Evolutionary conservation across 2,797 vertebrate genomes (phyloP).

Genomic region (Echiichthys vipera): DNA sequence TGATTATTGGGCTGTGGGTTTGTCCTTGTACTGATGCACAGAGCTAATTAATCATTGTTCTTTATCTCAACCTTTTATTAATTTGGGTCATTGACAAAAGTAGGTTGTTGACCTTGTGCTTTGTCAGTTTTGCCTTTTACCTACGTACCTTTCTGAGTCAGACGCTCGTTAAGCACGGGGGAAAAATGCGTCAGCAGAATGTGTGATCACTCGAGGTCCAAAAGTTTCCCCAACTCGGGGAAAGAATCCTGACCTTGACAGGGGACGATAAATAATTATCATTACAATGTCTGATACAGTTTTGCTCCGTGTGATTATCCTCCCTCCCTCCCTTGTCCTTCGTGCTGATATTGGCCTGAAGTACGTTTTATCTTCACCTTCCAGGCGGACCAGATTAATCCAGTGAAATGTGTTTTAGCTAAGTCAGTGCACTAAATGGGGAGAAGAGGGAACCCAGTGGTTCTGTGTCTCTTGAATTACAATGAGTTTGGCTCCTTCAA

Average conservation of each 20-base stretch:
- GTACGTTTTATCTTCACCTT: constrained; percentile 80
- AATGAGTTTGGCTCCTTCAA: constrained; percentile 57
- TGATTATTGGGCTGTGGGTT: constrained; percentile 58
- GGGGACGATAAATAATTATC: constrained; percentile 75
- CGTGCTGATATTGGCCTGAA: constrained; percentile 74
- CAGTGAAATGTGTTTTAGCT: constrained; percentile 79
- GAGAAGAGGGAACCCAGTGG: constrained; percentile 52
- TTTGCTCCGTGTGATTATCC: constrained; percentile 71
- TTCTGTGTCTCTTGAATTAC: constrained; percentile 68
- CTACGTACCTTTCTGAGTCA: constrained; percentile 5
- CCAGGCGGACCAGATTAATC: constrained; percentile 82
- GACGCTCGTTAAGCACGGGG: constrained; percentile 18
- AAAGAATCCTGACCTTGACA: constrained; percentile 67
- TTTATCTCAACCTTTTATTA: constrained; percentile 76
- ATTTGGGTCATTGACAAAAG: constrained; percentile 55
- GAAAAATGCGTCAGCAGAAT: constrained; percentile 11
- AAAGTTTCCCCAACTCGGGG: constrained; percentile 47
- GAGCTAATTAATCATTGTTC: constrained; percentile 75
- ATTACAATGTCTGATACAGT: constrained; percentile 68
- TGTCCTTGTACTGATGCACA: constrained; percentile 69
- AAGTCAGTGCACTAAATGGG: constrained; percentile 71
- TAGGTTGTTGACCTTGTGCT: constrained; percentile 65
- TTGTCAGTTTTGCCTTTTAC: constrained; percentile 12
- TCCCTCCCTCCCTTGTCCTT: constrained; percentile 67
- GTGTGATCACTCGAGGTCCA: constrained; percentile 21